Conservation (phyloP, 2,888 invertebrate genomes). For the Agrenia bidenticulata region DNA sequence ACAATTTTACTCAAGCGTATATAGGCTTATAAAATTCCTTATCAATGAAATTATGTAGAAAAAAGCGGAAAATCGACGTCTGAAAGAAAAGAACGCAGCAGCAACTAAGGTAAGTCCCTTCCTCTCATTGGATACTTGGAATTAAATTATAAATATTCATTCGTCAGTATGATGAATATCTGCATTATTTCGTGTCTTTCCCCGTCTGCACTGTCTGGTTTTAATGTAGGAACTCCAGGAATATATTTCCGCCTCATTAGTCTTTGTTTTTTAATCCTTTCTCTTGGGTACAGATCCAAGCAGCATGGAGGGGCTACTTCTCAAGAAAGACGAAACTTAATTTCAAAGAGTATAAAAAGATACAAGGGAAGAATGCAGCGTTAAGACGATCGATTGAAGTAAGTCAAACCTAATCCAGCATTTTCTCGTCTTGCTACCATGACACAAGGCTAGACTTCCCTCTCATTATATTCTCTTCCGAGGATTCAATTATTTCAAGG, state of each 20-base stretch:
- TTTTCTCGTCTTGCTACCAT: no score
- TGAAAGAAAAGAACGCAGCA: background rate
- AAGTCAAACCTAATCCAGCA: background rate
- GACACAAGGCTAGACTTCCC: no score
- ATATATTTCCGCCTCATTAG: conserved; percentile 5
- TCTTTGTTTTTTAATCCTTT: background rate
- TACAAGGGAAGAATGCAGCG: conserved; percentile 41
- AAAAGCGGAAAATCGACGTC: background rate
- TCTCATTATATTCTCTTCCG: background rate
- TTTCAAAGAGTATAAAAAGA: conserved; percentile 40
- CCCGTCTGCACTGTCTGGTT: background rate
- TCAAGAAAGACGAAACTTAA: conserved; percentile 44
- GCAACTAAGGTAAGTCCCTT: conserved; percentile 12
- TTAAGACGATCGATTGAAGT: conserved; percentile 33
- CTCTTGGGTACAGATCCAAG: conserved; percentile 43
- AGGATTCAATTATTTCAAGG: no score
- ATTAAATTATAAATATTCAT: no score
- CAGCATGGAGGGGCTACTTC: conserved; percentile 40
- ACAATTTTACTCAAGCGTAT: background rate
- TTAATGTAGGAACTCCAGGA: no score
- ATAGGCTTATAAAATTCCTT: no score
- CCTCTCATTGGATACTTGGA: background rate
- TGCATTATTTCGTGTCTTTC: background rate
- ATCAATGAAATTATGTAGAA: no score
- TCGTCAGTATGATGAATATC: background rate